A percentile compares a stretch with the other conserved stretches of the same genome.
phyloP scores from a whole-genome alignment of 1,140 invertebrate species.

The Pogonomyrmex barbatus region DNA sequence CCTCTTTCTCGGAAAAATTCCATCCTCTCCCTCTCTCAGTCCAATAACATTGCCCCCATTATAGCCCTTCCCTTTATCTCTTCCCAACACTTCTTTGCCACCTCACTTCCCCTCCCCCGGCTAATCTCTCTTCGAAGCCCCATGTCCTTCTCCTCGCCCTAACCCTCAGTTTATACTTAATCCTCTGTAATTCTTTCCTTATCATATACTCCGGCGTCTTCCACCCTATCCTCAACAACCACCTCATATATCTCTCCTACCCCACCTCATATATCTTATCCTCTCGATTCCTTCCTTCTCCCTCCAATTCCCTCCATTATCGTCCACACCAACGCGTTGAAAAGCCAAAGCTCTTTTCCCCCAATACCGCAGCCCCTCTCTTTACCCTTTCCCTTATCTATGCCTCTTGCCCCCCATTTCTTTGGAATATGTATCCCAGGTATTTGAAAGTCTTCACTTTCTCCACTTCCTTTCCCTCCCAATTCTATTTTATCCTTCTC shows the following conservation, averaged over 20 bases:
- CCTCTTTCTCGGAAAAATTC: no score
- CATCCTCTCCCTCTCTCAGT: not conserved
- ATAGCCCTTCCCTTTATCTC: not conserved
- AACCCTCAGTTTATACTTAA: not conserved
- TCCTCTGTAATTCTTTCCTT: not conserved
- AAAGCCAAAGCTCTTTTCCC: not conserved
- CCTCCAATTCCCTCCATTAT: not conserved
- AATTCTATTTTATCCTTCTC: no score
- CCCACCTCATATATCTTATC: not conserved
- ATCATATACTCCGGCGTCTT: not conserved
- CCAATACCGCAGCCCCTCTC: no score
- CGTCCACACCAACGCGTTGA: not conserved
- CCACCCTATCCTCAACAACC: not conserved
- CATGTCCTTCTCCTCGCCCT: not conserved
- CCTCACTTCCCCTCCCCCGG: no score
- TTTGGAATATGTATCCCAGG: no score
- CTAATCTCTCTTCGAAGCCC: no score
- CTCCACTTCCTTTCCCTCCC: no score
- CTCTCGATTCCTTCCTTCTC: not conserved
- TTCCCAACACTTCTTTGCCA: not conserved
- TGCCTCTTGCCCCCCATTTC: no score
- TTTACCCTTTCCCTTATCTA: no score
- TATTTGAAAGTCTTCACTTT: no score
- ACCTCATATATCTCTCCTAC: not conserved
- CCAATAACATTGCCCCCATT: not conserved